Evolutionary conservation across 2,888 invertebrate species (phyloP), one percentile per base, ranked within the genome.

Genomic region (Oscheius onirici): DNA sequence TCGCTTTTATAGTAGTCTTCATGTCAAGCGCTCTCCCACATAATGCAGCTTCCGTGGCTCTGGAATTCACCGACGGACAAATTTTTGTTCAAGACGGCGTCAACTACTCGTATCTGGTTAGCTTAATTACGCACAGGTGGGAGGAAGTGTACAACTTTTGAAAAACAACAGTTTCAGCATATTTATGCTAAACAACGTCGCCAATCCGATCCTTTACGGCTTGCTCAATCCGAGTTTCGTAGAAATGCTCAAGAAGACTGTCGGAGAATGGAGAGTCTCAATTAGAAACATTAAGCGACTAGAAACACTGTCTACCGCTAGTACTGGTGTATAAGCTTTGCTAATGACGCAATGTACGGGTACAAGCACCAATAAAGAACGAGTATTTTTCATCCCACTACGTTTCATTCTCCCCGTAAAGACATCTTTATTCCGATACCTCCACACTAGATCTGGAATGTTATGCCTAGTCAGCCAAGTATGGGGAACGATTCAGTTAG

Each of bases 141-240:
- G 55, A 26, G 34, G 0, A 46, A 46, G 3, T 11, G 3, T 5
- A 6, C 46, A n/a, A 8, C 46, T 46, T 11, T 11, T 3, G 11
- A 22, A 8, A 34, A 34, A 8, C 3, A 17, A 20, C 24, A 22
- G 40, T 71, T 71, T 46, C 43, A 71, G 71, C 40, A 58, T 71
- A 11, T 65, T 67, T 1, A 71, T 71, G 71, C 55, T 65, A 51
- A 67, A 63, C 46, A 67, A 58, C 24, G 71, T 67, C 1, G 67
- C 60, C 15, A 71, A 71, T 46, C 71, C 71, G 2, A 44, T 71
- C 1, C 60, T 71, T 20, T 71, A 71, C 58, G 71, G 71, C 17
- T 52, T 71, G 20, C 67, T 71, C 20, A 71, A 71, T 41, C 71
- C 71, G 13, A 46, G 20, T 15, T 71, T 71, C 49, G 66, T 71